Evolutionary conservation across 2,888 invertebrate genomes (phyloP).

Genomic region (Barypeithes pellucidus): DNA sequence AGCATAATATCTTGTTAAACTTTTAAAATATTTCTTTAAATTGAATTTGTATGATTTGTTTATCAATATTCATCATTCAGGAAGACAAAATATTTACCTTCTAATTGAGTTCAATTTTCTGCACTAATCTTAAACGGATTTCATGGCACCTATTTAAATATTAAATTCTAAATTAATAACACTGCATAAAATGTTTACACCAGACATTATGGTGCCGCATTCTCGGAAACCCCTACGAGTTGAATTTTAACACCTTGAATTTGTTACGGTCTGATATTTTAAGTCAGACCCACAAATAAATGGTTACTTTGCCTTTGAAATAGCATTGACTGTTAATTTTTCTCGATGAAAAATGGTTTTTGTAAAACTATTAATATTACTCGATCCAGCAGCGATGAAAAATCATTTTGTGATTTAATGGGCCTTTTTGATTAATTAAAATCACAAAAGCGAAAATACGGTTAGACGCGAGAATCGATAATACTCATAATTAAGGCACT

Average conservation of each 20-base stretch:
- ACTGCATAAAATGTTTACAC: slow-evolving; percentile 33
- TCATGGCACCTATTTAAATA: too few relatives aligned
- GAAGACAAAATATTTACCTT: too few relatives aligned
- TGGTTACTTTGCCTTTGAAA: slow-evolving; percentile 58
- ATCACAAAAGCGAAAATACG: slow-evolving; percentile 52
- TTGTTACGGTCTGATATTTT: slow-evolving; percentile 56
- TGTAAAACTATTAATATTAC: slow-evolving; percentile 58
- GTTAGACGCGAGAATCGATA: slow-evolving; percentile 49
- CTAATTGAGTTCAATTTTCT: too few relatives aligned
- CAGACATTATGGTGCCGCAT: slow-evolving; percentile 53
- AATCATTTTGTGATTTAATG: slow-evolving; percentile 54
- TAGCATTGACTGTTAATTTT: slow-evolving; percentile 60
- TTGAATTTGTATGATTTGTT: too few relatives aligned
- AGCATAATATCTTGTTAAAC: too few relatives aligned
- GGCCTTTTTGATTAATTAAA: slow-evolving; percentile 55
- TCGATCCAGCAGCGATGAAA: slow-evolving; percentile 52
- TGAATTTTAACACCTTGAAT: slow-evolving; percentile 60
- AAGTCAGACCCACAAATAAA: slow-evolving; percentile 52
- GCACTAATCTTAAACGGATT: too few relatives aligned
- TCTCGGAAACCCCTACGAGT: slow-evolving; percentile 51
- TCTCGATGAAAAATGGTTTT: slow-evolving; percentile 65
- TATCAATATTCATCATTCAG: too few relatives aligned
- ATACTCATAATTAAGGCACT: slow-evolving; percentile 34
- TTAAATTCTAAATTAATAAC: slow-evolving; percentile 19
- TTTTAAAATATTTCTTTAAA: too few relatives aligned